phyloP scores from a whole-genome alignment of 1,140 invertebrate genomes.

The Akabosia matsudoensis region DNA sequence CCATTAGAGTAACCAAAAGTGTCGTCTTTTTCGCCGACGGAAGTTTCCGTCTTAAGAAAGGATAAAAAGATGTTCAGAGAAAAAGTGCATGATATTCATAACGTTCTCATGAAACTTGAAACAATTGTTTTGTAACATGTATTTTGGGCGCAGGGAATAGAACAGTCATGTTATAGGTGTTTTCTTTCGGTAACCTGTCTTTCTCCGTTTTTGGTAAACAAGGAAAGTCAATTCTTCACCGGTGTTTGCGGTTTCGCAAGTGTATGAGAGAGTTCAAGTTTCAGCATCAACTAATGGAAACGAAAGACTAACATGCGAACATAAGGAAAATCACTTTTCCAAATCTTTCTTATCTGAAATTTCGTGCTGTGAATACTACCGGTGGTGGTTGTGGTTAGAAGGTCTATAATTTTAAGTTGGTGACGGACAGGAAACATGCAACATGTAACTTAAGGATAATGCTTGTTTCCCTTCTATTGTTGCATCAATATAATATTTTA shows the following conservation, averaged over 20 bases:
- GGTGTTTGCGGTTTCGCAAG: background rate
- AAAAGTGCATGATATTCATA: too few relatives aligned
- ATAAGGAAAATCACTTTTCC: background rate
- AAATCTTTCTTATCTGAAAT: background rate
- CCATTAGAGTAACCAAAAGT: too few relatives aligned
- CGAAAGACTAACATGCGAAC: background rate
- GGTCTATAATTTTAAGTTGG: background rate
- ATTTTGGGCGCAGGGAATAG: too few relatives aligned
- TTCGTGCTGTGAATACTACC: background rate
- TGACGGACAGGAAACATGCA: background rate
- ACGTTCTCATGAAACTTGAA: too few relatives aligned
- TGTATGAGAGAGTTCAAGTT: background rate
- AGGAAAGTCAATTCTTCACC: conserved; percentile 16
- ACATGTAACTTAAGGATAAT: background rate
- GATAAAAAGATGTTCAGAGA: too few relatives aligned
- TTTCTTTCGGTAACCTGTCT: background rate
- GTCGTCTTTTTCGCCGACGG: too few relatives aligned
- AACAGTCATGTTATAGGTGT: too few relatives aligned
- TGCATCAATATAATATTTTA: too few relatives aligned
- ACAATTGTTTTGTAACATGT: too few relatives aligned
- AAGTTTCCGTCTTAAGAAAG: too few relatives aligned
- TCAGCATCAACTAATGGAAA: background rate
- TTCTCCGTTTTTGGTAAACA: background rate
- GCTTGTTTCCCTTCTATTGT: too few relatives aligned
- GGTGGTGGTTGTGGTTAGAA: background rate